phyloP scores from a whole-genome alignment of 2,888 invertebrate species.

The Caenorhabditis japonica region DNA sequence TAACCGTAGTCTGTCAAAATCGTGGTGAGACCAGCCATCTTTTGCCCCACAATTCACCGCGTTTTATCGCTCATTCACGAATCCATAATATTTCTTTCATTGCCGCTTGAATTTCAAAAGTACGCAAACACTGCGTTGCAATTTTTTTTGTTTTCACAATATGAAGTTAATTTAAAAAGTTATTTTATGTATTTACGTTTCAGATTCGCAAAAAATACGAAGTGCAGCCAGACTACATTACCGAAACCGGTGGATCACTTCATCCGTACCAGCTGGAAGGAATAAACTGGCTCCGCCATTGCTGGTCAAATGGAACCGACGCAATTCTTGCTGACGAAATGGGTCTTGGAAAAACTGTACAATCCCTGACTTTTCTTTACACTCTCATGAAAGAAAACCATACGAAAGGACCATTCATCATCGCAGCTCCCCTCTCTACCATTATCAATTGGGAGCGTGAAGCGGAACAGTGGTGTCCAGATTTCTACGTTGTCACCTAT shows the following conservation, averaged over 20 bases:
- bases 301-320: slow-evolving; percentile 86
- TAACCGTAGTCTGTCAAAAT: no score
- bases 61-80: no score
- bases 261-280: slow-evolving; percentile 96
- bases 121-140: no score
- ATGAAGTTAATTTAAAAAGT: no score
- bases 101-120: no score
- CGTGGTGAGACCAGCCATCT: no score
- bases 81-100: no score
- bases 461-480: slow-evolving; percentile 99
- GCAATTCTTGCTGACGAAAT: slow-evolving; percentile 93
- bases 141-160: no score
- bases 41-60: no score
- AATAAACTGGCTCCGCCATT: slow-evolving; percentile 76
- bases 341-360: slow-evolving; percentile 99
- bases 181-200: no score
- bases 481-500: slow-evolving; percentile 93
- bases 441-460: slow-evolving; percentile 99
- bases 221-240: slow-evolving; percentile 91
- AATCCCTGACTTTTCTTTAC: slow-evolving; percentile 97
- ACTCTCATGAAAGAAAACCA: slow-evolving; percentile 98
- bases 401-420: slow-evolving; percentile 80
- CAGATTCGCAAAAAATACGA: slow-evolving; percentile 96
- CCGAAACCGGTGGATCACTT: slow-evolving; percentile 91
- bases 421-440: slow-evolving; percentile 96